Evolutionary conservation across 2,888 invertebrate genomes (phyloP).

Genomic region (Drosophila algonquin): DNA sequence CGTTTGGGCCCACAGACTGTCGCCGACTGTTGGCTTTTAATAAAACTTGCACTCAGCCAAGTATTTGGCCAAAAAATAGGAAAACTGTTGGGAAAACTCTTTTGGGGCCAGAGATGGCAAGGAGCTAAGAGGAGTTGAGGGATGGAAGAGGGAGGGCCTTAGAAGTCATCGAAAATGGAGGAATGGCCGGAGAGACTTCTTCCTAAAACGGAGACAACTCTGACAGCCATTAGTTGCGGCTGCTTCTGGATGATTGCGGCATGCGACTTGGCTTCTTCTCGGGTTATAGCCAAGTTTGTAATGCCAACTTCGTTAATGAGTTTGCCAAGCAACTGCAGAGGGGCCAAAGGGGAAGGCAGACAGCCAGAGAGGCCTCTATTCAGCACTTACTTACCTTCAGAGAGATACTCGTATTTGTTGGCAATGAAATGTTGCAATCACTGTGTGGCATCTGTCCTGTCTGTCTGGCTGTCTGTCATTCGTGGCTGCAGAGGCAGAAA

Average conservation of each 20-base stretch:
- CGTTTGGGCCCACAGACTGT: constrained; percentile 54
- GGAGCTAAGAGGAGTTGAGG: too few species aligned
- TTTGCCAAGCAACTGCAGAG: constrained; percentile 44
- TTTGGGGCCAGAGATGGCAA: not conserved
- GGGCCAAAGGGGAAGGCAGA: not conserved
- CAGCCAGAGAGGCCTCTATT: constrained; percentile 33
- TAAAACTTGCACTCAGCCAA: constrained; percentile 61
- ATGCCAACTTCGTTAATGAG: constrained; percentile 76
- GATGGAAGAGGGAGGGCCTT: not conserved
- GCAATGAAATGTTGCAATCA: constrained; percentile 56
- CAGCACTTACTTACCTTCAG: constrained; percentile 45
- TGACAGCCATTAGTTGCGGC: constrained; percentile 73
- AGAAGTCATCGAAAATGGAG: not conserved
- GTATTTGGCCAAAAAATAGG: constrained; percentile 39
- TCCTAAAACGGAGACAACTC: constrained; percentile 52
- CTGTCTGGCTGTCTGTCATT: constrained; percentile 2
- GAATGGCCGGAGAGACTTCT: constrained; percentile 1
- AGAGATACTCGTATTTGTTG: constrained; percentile 31
- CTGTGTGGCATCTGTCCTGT: constrained; percentile 27
- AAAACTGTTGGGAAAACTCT: constrained; percentile 5
- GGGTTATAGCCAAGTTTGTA: constrained; percentile 53
- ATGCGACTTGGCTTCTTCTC: constrained; percentile 58
- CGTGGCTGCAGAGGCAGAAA: constrained; percentile 7
- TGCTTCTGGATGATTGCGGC: constrained; percentile 69
- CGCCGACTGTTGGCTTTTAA: constrained; percentile 71